phyloP scores from a whole-genome alignment of 2,797 vertebrate species.

The Cyclopterus lumpus region DNA sequence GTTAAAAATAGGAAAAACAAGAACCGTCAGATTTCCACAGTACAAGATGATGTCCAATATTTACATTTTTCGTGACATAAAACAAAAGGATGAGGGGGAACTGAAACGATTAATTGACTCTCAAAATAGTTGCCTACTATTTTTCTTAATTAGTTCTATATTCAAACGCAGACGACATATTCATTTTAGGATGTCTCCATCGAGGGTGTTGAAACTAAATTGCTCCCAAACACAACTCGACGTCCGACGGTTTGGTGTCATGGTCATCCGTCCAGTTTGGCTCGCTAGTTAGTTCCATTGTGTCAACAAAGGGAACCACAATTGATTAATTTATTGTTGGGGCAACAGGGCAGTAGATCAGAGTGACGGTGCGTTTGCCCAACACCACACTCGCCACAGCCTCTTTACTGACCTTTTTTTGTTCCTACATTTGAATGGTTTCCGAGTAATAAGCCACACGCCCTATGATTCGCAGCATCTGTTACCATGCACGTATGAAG shows the following conservation, averaged over 20 bases:
- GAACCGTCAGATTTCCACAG: background rate
- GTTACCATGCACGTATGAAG: background rate
- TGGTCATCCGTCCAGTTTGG: background rate
- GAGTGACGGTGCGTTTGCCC: background rate
- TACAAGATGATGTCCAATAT: background rate
- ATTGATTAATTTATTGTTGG: slow-evolving; percentile 2
- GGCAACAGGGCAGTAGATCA: background rate
- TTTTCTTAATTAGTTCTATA: background rate
- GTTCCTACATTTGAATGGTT: background rate
- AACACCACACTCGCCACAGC: slow-evolving; percentile 1
- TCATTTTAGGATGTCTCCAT: background rate
- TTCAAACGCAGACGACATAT: background rate
- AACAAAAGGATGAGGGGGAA: background rate
- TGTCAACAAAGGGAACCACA: slow-evolving; percentile 7
- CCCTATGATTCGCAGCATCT: background rate
- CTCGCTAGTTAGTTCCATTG: slow-evolving; percentile 8
- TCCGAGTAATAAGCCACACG: background rate
- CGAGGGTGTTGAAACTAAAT: background rate
- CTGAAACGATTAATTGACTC: background rate
- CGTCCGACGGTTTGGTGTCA: slow-evolving; percentile 21
- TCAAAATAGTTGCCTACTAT: background rate
- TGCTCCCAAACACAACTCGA: slow-evolving; percentile 10
- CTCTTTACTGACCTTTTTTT: background rate
- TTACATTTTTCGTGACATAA: background rate
- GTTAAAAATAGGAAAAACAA: background rate